phyloP scores from a whole-genome alignment of 2,113 vertebrate species.

The Gorilla gorilla region DNA sequence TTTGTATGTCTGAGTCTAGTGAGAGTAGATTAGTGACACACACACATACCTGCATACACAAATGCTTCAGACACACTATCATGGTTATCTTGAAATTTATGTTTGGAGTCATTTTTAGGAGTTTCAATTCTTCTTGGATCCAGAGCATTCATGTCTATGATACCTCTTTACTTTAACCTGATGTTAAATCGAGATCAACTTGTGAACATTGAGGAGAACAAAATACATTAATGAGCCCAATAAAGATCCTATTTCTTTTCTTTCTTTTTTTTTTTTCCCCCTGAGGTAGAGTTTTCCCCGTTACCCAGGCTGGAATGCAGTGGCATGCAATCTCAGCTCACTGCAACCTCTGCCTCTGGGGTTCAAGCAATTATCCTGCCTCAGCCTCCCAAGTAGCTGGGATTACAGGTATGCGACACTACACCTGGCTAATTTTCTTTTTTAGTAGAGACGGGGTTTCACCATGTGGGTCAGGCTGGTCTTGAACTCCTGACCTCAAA shows the following conservation, averaged over 20 bases:
- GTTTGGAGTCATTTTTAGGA: not conserved
- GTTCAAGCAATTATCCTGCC: no score
- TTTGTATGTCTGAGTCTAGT: not conserved
- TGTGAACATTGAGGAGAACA: not conserved
- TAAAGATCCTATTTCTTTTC: constrained; percentile 35
- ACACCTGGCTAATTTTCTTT: no score
- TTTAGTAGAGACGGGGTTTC: no score
- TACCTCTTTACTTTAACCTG: not conserved
- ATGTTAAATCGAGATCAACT: not conserved
- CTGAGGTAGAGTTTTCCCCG: no score
- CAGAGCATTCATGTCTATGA: not conserved
- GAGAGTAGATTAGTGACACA: not conserved
- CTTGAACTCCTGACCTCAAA: no score
- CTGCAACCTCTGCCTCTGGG: no score
- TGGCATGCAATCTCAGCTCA: no score
- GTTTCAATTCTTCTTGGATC: not conserved
- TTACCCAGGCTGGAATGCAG: no score
- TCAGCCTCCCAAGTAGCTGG: no score
- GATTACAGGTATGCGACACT: no score
- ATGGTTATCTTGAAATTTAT: constrained; percentile 35
- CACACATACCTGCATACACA: not conserved
- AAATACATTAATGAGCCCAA: not conserved
- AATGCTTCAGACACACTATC: not conserved
- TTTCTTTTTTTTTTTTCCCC: no score
- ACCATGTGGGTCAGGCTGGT: no score